phyloP scores from a whole-genome alignment of 2,888 invertebrate species.

The Crepidodera aurea region DNA sequence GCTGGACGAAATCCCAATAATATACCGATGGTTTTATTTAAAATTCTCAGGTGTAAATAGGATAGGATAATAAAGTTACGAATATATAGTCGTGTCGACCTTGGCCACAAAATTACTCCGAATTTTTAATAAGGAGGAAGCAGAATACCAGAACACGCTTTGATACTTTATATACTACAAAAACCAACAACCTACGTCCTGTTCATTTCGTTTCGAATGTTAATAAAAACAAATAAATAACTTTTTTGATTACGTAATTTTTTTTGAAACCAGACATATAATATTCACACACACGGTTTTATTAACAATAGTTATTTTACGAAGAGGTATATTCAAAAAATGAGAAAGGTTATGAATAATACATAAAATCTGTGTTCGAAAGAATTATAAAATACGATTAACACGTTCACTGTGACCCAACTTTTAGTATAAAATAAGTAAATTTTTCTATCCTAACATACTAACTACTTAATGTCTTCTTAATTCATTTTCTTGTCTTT shows the following conservation, averaged over 20 bases:
- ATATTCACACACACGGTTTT: neutral
- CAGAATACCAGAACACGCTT: slow-evolving; percentile 23
- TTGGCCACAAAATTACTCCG: slow-evolving; percentile 30
- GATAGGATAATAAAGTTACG: slow-evolving; percentile 16
- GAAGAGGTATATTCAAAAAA: no score
- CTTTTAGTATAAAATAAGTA: no score
- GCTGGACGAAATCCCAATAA: neutral
- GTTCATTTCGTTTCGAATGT: slow-evolving; percentile 14
- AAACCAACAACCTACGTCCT: slow-evolving; percentile 17
- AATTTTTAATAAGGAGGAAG: slow-evolving; percentile 29
- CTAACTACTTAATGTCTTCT: no score
- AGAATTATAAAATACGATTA: no score
- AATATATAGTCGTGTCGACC: slow-evolving; percentile 29
- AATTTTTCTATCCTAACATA: no score
- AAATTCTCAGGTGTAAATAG: slow-evolving; percentile 27
- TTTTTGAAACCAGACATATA: neutral
- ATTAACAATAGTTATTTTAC: neutral
- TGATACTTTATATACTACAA: slow-evolving; percentile 17
- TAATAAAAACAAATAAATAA: slow-evolving; percentile 28
- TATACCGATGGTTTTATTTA: slow-evolving; percentile 10
- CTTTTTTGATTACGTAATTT: slow-evolving; percentile 1
- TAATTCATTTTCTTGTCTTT: no score
- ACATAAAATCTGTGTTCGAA: no score
- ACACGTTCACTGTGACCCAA: no score
- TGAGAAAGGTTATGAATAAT: no score